These are phyloP conservation scores for Digitonthophagus gazella DNA, from an alignment of 2,888 invertebrate genomes.

Conservation along the genomic window DNA sequence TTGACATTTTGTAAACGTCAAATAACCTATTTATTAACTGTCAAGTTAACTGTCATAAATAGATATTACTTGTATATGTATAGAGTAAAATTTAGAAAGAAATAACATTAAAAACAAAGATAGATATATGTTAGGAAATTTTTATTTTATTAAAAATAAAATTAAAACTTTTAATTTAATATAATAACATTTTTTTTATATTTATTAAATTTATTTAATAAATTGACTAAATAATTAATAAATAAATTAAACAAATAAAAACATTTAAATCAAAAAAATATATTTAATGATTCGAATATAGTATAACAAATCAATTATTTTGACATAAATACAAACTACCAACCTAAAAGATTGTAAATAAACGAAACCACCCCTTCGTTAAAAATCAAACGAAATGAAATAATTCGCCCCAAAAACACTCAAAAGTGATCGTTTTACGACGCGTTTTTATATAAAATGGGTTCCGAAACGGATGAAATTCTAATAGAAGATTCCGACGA, in stretches of 20 bases:
- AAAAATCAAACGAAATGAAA: conserved; percentile 23
- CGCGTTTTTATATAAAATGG: conserved; percentile 37
- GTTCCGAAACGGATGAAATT: conserved; percentile 46
- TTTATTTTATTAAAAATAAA: too few species aligned
- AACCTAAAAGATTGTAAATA: conserved; percentile 24
- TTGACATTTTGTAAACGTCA: conserved; percentile 25
- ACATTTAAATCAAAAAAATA: too few species aligned
- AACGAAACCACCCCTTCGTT: conserved; percentile 23
- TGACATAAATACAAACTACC: conserved; percentile 6
- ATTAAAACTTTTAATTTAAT: too few species aligned
- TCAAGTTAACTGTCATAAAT: conserved; percentile 1
- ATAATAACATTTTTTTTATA: too few species aligned
- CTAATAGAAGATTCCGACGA: conserved; percentile 48
- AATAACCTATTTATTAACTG: conserved; percentile 4
- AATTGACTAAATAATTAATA: too few species aligned
- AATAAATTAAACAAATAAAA: too few species aligned
- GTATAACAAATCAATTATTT: neutral
- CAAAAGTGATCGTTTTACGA: neutral
- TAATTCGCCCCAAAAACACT: conserved; percentile 12
- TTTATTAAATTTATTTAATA: too few species aligned
- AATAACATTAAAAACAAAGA: too few species aligned
- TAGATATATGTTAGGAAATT: neutral
- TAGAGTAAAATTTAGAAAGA: neutral
- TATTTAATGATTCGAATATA: neutral
- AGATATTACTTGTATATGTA: neutral